Base-by-base conservation (phyloP, 2,113 vertebrate species). In the Coturnix japonica region DNA sequence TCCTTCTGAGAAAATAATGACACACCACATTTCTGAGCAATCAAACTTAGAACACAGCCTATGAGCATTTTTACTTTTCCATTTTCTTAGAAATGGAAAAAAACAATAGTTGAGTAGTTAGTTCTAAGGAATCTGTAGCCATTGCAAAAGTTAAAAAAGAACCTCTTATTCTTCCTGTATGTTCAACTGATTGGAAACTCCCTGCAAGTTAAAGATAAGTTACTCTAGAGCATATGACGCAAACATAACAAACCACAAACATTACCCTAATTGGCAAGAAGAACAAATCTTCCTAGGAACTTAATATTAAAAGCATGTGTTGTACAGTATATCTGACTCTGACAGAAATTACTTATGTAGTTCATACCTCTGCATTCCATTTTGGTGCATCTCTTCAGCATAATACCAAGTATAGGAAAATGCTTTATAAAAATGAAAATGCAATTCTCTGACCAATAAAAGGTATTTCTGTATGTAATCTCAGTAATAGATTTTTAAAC, bases 401-500 rank as follows among this genome's bases (percentile, higher is more conserved):
- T 57, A 91, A 92, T 57, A n/a, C 44, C 0, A 0, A 75, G 60
- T 46, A 70, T 22, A 79, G 91, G 66, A 69, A 90, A 84, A 95
- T 84, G 79, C 73, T 94, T 96, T 88, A 92, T 81, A 91, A 81
- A 96, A 97, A 89, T 81, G 91, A 95, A 97, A 97, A 93, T 54
- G 89, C 90, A 95, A 95, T 96, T 96, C 94, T 95, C 96, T 92
- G 86, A 92, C 96, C 96, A 96, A 97, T 96, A 96, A 97, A 95
- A 95, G 81, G 80, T 91, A 93, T 88, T 92, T 75, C 95, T 90
- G 77, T 92, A 85, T 87, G 85, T 89, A 95, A 95, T 90, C 91
- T 94, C 81, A 60, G 93, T 93, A 96, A 96, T 95, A 96, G 95
- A 97, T 96, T 97, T 97, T 97, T 96, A 96, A 96, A 96, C 94